phyloP scores from a whole-genome alignment of 2,888 invertebrate genomes.

The Sylvicola cinctus region DNA sequence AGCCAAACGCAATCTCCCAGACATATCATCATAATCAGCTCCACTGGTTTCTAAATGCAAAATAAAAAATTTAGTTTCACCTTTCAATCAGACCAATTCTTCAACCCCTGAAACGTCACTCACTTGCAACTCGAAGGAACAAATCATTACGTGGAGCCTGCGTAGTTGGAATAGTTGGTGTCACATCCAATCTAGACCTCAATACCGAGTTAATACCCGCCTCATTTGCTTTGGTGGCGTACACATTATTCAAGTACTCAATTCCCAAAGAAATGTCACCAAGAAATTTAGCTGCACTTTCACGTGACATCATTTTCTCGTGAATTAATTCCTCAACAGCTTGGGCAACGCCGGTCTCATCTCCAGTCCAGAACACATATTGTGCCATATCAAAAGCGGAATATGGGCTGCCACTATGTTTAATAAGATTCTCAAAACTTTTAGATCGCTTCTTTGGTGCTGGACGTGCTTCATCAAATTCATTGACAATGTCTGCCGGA shows the following conservation, averaged over 20 bases:
- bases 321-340: conserved; percentile 55
- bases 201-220: background rate
- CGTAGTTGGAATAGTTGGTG: too few relatives aligned
- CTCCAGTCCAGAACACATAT: conserved; percentile 65
- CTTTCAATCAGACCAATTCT: background rate
- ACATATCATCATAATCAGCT: conserved; percentile 42
- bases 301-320: conserved; percentile 36
- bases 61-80: conserved; percentile 1
- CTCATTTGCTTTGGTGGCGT: conserved; percentile 12
- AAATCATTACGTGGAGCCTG: too few relatives aligned
- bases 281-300: conserved; percentile 52
- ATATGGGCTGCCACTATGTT: conserved; percentile 42
- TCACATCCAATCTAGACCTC: background rate
- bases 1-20: conserved; percentile 45
- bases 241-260: conserved; percentile 39
- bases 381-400: conserved; percentile 63
- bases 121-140: too few relatives aligned
- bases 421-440: conserved; percentile 25
- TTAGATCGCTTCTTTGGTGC: conserved; percentile 16
- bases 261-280: conserved; percentile 58
- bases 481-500: too few relatives aligned
- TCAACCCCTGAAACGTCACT: background rate
- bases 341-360: conserved; percentile 53
- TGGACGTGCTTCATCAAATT: conserved; percentile 1
- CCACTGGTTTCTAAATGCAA: conserved; percentile 11